Base-by-base conservation (phyloP, 2,888 invertebrate species). In the Lamproptera curius region DNA sequence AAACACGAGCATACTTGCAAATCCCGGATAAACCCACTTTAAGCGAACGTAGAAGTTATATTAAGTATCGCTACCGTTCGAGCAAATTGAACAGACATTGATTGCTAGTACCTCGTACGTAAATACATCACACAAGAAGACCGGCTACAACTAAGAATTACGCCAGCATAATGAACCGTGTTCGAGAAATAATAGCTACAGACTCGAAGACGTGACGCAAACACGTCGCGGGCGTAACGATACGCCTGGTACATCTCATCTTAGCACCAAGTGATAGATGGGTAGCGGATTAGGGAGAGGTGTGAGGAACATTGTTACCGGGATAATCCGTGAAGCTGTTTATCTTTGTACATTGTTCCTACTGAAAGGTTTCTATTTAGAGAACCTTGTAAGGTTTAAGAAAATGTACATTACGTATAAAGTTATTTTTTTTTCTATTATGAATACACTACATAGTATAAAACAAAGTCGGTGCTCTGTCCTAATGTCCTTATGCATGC, bases 211-310 rank as follows among this genome's bases (percentile, higher is more conserved):
- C 52, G 67, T 74, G 75, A 74, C 69, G 56, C 62, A 62, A 70
- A 74, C 74, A 68, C 63, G 69, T 64, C 59, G 61, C 42, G 64
- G 62, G 67, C 63, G 65, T 70, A 68, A 73, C 63, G 62, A 57
- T 42, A 57, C 53, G 53, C 53, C 57, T 61, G 57, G 59, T 61
- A 60, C 59, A 56, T 31, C 16, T 43, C 31, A 42, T 42, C 40
- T 41, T 13, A 26, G 40, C 23, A 10, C 33, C 40, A 39, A 48
- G 47, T 51, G 36, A 44, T 28, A 35, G 49, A 42, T 47, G 47
- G 42, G 33, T 14, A 33, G 42, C 42, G 47, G 40, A 39, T 34
- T 47, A 47, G 26, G 34, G 38, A 15, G 16, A 6, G 17, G 17
- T 8, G 14, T 20, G 13, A 38, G 31, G n/a, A 31, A 31, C 31